Evolutionary conservation across 2,113 vertebrate species (phyloP).

Genomic region (Takifugu bimaculatus): DNA sequence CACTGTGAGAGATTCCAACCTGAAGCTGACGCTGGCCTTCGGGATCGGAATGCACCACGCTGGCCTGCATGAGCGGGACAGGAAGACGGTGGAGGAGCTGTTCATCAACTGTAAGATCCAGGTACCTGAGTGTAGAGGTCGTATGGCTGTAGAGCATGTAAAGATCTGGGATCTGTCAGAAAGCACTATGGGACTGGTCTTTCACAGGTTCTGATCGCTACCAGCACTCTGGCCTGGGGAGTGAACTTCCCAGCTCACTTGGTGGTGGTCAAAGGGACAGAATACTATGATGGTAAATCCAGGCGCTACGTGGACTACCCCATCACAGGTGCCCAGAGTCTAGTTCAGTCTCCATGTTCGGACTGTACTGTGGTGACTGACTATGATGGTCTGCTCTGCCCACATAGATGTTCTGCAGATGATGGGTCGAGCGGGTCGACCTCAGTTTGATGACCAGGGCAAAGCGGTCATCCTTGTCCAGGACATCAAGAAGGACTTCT

Average conservation of each 20-base stretch:
- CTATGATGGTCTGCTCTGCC: background rate
- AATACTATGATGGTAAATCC: constrained; percentile 96
- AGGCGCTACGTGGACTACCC: constrained; percentile 96
- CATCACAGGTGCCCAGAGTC: constrained; percentile 85
- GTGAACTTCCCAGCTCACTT: constrained; percentile 98
- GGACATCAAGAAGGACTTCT: constrained; percentile 99
- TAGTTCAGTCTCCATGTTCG: background rate
- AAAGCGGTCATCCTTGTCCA: constrained; percentile 98
- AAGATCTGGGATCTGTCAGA: background rate
- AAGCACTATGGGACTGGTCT: background rate
- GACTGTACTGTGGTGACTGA: background rate
- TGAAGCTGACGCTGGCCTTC: constrained; percentile 95
- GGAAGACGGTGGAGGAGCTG: constrained; percentile 94
- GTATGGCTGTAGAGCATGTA: too few species aligned
- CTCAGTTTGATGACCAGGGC: constrained; percentile 97
- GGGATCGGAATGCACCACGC: constrained; percentile 98
- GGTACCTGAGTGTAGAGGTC: constrained; percentile 60
- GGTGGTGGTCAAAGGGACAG: constrained; percentile 97
- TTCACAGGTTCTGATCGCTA: constrained; percentile 90
- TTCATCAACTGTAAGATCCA: constrained; percentile 99
- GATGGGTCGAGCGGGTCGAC: constrained; percentile 97
- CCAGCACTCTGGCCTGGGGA: constrained; percentile 97
- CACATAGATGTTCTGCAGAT: constrained; percentile 95
- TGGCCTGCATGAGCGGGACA: constrained; percentile 90
- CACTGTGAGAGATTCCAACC: constrained; percentile 89